phyloP scores from a whole-genome alignment of 2,113 vertebrate genomes.

The Phrynocephalus versicolor region DNA sequence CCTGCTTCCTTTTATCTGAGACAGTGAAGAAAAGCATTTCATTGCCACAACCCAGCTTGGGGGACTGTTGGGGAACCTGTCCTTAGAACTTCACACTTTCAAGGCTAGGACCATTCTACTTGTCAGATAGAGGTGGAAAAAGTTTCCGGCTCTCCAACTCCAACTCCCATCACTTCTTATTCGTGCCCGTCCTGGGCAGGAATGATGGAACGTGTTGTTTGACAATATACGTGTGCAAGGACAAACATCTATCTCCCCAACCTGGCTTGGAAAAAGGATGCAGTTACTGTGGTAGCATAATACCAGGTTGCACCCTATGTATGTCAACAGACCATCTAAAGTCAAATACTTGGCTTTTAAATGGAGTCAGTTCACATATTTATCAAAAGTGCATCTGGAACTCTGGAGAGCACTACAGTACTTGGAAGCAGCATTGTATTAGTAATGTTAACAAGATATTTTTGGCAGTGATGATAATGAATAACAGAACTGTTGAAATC shows the following conservation, averaged over 20 bases:
- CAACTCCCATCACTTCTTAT: no score
- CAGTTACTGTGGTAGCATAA: neutral
- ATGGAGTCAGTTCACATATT: neutral
- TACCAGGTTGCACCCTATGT: neutral
- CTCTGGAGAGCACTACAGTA: no score
- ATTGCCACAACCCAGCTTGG: neutral
- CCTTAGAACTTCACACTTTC: neutral
- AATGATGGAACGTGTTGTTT: no score
- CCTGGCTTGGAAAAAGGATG: neutral
- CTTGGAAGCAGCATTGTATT: no score
- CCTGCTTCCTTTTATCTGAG: neutral
- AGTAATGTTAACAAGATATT: no score
- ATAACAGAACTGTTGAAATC: no score
- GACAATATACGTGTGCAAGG: no score
- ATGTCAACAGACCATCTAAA: neutral
- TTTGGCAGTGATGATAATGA: no score
- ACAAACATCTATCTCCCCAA: no score
- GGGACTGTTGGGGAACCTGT: neutral
- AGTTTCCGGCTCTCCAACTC: no score
- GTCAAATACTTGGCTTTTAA: neutral
- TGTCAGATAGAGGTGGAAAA: no score
- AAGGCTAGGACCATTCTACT: neutral
- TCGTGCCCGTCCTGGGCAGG: no score
- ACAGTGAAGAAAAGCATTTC: neutral
- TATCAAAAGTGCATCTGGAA: neutral